Evolutionary conservation across 1,140 invertebrate genomes (phyloP).

Genomic region (Trialeurodes vaporariorum): DNA sequence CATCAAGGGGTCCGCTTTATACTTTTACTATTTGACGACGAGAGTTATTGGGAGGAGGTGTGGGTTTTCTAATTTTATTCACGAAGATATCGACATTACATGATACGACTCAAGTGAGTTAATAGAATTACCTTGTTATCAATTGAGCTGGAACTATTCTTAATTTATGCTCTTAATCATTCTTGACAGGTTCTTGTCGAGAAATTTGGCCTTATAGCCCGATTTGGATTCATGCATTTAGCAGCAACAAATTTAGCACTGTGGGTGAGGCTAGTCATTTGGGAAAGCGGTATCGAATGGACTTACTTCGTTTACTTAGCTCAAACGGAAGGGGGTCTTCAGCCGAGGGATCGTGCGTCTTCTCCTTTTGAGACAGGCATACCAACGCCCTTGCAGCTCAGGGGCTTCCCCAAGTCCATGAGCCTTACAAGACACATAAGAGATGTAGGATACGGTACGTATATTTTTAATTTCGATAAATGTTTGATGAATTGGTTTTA

Average conservation of each 20-base stretch:
- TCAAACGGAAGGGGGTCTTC: constrained; percentile 24
- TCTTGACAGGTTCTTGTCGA: constrained; percentile 44
- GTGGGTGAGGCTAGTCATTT: constrained; percentile 47
- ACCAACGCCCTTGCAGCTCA: constrained; percentile 36
- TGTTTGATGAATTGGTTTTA: no score
- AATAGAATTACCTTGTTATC: no score
- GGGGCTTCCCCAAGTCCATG: constrained; percentile 36
- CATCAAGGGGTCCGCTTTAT: no score
- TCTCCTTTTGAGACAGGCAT: constrained; percentile 20
- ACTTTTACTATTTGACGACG: no score
- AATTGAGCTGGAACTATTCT: no score
- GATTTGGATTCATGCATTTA: constrained; percentile 47
- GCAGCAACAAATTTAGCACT: constrained; percentile 47
- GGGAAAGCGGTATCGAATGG: constrained; percentile 45
- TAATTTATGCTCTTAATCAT: constrained; percentile 9
- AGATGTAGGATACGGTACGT: constrained; percentile 19
- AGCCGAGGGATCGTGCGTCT: constrained; percentile 20
- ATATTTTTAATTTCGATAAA: no score
- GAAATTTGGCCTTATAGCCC: constrained; percentile 40
- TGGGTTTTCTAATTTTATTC: no score
- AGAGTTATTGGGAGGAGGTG: no score
- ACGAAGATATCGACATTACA: no score
- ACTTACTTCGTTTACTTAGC: constrained; percentile 40
- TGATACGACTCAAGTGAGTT: no score
- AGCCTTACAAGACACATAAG: constrained; percentile 24